Conservation (phyloP, 2,113 vertebrate genomes). For the Antennarius striatus region DNA sequence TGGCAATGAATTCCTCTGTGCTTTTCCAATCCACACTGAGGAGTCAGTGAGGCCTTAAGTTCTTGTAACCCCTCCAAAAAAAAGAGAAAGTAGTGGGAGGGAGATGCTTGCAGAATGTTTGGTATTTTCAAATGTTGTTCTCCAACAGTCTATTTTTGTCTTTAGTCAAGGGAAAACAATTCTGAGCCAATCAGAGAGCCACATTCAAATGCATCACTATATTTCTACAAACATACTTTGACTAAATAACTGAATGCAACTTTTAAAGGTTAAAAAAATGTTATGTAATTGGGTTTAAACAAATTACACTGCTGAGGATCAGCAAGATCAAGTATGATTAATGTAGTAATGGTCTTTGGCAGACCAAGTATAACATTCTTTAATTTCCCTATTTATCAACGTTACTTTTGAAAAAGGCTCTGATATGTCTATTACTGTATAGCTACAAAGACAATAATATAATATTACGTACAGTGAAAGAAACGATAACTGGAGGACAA, state of each 20-base stretch:
- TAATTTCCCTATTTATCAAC: conserved; percentile 35
- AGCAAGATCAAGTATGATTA: conserved; percentile 29
- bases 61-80: conserved; percentile 39
- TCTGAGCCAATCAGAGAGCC: conserved; percentile 46
- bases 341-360: conserved; percentile 37
- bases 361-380: conserved; percentile 33
- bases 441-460: background rate
- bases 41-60: conserved; percentile 43
- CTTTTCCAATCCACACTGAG: conserved; percentile 30
- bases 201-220: conserved; percentile 22
- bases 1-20: conserved; percentile 39
- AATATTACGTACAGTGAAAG: background rate
- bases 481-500: background rate
- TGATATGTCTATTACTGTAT: conserved; percentile 3
- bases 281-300: background rate
- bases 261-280: background rate
- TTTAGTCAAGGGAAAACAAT: conserved; percentile 35
- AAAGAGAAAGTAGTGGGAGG: conserved; percentile 61
- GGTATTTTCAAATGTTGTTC: conserved; percentile 73
- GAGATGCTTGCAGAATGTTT: conserved; percentile 67
- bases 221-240: conserved; percentile 17
- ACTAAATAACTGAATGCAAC: background rate
- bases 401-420: conserved; percentile 36
- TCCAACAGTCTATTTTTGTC: conserved; percentile 68
- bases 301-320: background rate